These are phyloP conservation scores for Xanthia togata DNA, from an alignment of 2,888 invertebrate genomes.

Conservation along the genomic window DNA sequence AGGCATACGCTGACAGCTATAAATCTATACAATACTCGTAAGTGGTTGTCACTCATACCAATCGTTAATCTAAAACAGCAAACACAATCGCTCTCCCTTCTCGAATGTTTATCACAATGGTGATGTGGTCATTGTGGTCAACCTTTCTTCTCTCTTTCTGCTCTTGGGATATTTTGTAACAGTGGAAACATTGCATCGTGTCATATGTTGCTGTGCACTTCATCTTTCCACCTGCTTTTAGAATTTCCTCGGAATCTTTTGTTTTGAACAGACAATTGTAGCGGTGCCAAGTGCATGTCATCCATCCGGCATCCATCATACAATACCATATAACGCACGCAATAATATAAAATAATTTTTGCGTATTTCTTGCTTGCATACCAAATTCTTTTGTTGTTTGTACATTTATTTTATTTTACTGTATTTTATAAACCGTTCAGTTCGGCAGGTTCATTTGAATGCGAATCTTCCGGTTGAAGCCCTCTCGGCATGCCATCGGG, in stretches of 20 bases:
- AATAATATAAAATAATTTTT: not conserved
- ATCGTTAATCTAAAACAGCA: not conserved
- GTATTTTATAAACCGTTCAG: conserved; percentile 66
- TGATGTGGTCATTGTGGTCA: not conserved
- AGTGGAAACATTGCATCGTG: not conserved
- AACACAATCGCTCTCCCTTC: not conserved
- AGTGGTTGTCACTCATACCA: not conserved
- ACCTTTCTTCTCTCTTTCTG: not conserved
- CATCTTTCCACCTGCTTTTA: not conserved
- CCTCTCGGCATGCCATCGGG: conserved; percentile 57
- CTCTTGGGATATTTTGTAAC: not conserved
- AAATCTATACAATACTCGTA: not conserved
- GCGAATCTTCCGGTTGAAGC: conserved; percentile 57
- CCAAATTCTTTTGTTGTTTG: conserved; percentile 4
- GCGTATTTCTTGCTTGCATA: conserved; percentile 2
- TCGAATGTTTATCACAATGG: not conserved
- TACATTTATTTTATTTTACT: conserved; percentile 51
- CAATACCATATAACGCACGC: not conserved
- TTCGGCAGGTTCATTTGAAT: conserved; percentile 68
- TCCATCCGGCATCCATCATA: not conserved
- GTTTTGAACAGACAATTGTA: not conserved
- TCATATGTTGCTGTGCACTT: not conserved
- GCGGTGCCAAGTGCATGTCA: not conserved
- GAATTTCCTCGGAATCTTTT: not conserved
- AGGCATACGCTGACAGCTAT: not conserved